Conservation (phyloP, 2,888 invertebrate species). For the Drosophila pegasa region DNA sequence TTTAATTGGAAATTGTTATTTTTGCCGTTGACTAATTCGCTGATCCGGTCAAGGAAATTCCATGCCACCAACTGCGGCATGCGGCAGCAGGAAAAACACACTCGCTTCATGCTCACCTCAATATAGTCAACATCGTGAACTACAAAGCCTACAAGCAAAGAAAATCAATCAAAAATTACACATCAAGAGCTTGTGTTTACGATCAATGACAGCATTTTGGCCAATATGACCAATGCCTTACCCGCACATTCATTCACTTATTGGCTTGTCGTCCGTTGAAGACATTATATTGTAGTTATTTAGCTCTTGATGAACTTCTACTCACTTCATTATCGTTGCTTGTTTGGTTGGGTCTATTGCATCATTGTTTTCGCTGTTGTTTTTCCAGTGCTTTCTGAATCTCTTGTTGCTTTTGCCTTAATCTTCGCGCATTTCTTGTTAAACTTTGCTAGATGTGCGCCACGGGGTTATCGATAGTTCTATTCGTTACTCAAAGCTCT, state of each 20-base stretch:
- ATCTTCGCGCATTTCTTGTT: too few species aligned
- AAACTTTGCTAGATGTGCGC: too few species aligned
- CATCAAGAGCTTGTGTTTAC: neutral
- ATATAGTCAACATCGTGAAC: neutral
- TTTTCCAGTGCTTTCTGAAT: too few species aligned
- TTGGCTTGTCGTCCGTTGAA: too few species aligned
- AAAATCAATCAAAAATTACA: neutral
- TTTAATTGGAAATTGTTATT: constrained; percentile 64
- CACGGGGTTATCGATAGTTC: neutral
- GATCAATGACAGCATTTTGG: neutral
- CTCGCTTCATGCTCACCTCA: neutral
- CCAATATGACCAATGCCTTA: neutral
- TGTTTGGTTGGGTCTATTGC: too few species aligned
- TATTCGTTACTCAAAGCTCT: neutral
- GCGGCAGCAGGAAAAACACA: constrained; percentile 41
- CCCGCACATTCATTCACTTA: neutral
- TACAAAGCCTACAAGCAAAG: neutral
- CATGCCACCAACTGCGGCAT: constrained; percentile 25
- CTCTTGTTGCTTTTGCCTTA: too few species aligned
- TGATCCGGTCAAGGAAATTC: constrained; percentile 36
- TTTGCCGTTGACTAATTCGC: constrained; percentile 20
- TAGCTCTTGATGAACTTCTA: neutral
- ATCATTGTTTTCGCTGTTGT: too few species aligned
- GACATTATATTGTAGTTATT: too few species aligned
- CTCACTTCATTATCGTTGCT: neutral